Base-by-base conservation (phyloP, 1,140 invertebrate species). In the Drosophila eugracilis region DNA sequence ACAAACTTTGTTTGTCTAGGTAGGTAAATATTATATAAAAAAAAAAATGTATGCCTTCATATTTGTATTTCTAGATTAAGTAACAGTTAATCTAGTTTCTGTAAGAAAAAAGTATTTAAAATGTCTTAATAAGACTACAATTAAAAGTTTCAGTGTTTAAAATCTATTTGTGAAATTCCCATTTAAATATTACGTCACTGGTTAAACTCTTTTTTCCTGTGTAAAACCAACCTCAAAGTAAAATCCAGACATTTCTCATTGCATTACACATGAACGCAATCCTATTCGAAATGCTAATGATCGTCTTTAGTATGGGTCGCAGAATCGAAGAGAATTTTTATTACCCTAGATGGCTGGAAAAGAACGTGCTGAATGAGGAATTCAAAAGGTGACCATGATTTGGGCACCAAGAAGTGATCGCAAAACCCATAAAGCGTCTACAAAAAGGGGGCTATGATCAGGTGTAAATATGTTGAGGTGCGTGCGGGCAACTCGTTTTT, bases 381-480 rank as follows among this genome's bases (percentile, higher is more conserved):
- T 72, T 62, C 69, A 60, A 62, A 15, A 42, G 70, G 49, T 63
- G 57, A 44, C 15, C 42, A 10, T 44, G 41, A n/a, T n/a, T n/a
- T n/a, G 66, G 26, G 12, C n/a, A n/a, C 6, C 22, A 9, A 24
- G 22, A 47, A 37, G 17, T 60, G 36, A 26, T 32, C 57, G 57
- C 49, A 42, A 53, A 54, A 60, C 63, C 34, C 57, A 73, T 73
- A 73, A 73, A 73, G 70, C 69, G 69, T 70, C 66, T 0, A 22
- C 2, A 9, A 30, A 6, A 34, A 21, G 53, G 14, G 28, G 34
- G 12, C 32, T 62, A 45, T 30, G 24, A 17, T 39, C 65, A 70
- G 66, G 69, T 73, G 69, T 72, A 44, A 65, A 65, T 48, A 37
- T 65, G 30, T 47, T 10, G 39, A 63, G 63, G 45, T 67, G 60